These are phyloP conservation scores for Cetoscarus ocellatus DNA, from an alignment of 2,797 vertebrate species.

Conservation along the genomic window DNA sequence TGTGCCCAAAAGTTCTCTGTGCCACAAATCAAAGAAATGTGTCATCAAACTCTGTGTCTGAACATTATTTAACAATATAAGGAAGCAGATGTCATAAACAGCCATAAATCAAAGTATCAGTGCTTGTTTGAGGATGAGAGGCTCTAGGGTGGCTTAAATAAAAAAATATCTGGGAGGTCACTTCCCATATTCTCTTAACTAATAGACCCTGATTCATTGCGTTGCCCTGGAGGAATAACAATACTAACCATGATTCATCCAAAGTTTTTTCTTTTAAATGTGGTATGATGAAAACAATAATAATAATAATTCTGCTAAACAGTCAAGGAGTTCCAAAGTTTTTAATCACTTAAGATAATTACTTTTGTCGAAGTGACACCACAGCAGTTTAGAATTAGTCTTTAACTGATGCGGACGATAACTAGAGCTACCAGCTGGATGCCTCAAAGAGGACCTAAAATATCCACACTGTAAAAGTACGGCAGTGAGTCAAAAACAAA, in stretches of 20 bases:
- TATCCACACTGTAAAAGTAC: no score
- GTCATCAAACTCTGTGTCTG: slow-evolving; percentile 30
- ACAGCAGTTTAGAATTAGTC: neutral
- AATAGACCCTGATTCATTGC: neutral
- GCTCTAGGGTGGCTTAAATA: slow-evolving; percentile 1
- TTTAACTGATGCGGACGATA: no score
- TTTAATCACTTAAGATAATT: neutral
- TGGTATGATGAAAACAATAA: neutral
- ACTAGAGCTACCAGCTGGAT: no score
- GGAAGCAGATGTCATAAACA: slow-evolving; percentile 36
- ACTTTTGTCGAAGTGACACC: neutral
- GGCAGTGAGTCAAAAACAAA: no score
- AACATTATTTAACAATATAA: slow-evolving; percentile 36
- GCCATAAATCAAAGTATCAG: slow-evolving; percentile 37
- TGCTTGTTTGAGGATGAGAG: slow-evolving; percentile 23
- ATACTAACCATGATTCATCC: neutral
- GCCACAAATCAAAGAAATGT: slow-evolving; percentile 58
- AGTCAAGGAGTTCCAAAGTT: neutral
- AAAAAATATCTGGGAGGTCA: neutral
- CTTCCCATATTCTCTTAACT: neutral
- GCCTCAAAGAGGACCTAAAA: no score
- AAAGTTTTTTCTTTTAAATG: neutral
- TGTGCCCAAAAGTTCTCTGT: slow-evolving; percentile 54
- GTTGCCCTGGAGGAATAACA: neutral
- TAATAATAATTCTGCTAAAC: neutral